Base-by-base conservation (phyloP, 2,888 invertebrate genomes). In the Dascillus cervinus region DNA sequence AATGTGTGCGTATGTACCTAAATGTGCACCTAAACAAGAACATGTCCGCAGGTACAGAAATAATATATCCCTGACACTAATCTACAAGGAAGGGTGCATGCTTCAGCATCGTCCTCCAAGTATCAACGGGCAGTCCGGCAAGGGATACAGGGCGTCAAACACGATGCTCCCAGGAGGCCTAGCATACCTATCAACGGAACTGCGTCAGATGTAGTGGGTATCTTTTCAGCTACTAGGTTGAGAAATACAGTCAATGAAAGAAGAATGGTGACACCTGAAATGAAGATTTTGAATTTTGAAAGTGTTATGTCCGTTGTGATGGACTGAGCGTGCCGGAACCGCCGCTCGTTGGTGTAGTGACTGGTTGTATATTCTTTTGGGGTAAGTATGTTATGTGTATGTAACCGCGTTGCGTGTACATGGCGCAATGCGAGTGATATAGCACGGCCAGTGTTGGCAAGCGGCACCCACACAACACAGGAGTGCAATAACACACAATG, bases 171-270 rank as follows among this genome's bases (percentile, higher is more conserved):
- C 60, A 55, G 56, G 44, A 48, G 49, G 53, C 52, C 56, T 57
- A 57, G 56, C 62, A 60, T 77, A 83, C 82, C 82, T 81, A 83
- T 82, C 66, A 83, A 73, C 66, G 82, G 82, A 67, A 83, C 82
- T 67, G 83, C 82, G 67, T 83, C 82, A 68, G 82, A 82, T 58
- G 83, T 79, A 52, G 82, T 81, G 67, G 91, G 92, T 82, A 94
- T 86, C 72, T 90, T 91, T 80, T 94, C 92, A 55, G 91, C 90
- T 65, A 95, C 91, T 77, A 94, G 84, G 76, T 92, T 89, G 73
- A 92, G 82, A 79, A 94, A 94, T 70, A 94, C 92, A 73, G 91
- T 94, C 78, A 94, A 82, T 69, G 94, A 94, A 70, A 95, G 82
- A 70, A 91, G 82, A 69, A 91, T 91, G 70, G 90, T 91, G 73